Evolutionary conservation across 2,888 invertebrate genomes (phyloP).

Genomic region (Dasypogon diadema): DNA sequence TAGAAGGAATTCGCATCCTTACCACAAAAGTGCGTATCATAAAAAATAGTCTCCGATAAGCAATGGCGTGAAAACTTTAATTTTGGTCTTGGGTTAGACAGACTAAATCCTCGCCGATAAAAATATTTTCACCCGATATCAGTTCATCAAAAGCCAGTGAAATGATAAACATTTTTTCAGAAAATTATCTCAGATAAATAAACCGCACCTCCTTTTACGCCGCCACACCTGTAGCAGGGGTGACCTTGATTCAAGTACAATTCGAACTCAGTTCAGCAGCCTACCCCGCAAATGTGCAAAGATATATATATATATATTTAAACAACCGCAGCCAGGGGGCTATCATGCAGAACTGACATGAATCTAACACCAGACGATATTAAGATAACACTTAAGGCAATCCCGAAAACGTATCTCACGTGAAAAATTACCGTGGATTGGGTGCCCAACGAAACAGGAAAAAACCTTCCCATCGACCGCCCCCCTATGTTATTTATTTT

Average conservation of each 20-base stretch:
- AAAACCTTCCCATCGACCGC: conserved; percentile 24
- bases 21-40: no score
- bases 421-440: conserved; percentile 17
- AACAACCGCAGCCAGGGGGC: neutral
- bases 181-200: neutral
- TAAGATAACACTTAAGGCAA: conserved; percentile 31
- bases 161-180: neutral
- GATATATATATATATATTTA: conserved; percentile 7
- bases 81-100: no score
- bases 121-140: neutral
- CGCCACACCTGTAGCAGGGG: conserved; percentile 15
- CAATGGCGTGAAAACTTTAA: no score
- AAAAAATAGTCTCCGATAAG: no score
- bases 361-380: conserved; percentile 18
- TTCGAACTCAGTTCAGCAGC: conserved; percentile 19
- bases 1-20: no score
- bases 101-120: neutral
- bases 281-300: conserved; percentile 17
- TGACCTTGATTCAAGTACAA: conserved; percentile 42
- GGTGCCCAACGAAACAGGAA: neutral
- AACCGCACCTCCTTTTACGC: conserved; percentile 21
- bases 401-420: conserved; percentile 21
- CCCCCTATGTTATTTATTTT: conserved; percentile 45
- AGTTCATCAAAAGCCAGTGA: neutral
- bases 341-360: conserved; percentile 12